Conservation (phyloP, 2,797 vertebrate species). For the Alouatta caraya region DNA sequence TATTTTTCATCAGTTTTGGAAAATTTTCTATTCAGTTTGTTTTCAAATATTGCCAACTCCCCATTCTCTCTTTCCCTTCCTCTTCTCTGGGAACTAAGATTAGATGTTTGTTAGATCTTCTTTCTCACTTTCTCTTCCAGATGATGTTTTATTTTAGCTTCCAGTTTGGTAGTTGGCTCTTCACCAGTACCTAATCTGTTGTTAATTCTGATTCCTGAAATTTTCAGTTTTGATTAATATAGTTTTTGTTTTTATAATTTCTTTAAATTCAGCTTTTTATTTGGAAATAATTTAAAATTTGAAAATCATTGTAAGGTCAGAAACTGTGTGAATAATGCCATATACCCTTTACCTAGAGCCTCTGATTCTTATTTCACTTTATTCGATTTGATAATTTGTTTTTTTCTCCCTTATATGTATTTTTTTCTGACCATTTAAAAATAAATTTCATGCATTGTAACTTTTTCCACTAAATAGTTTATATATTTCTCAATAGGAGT, state of each 20-base stretch:
- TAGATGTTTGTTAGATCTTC: not conserved
- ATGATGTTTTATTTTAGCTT: not conserved
- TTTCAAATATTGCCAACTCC: not conserved
- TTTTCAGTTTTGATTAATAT: not conserved
- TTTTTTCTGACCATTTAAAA: not conserved
- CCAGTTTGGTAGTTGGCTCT: not conserved
- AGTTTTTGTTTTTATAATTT: not conserved
- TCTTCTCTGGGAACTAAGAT: not conserved
- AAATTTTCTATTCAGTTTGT: not conserved
- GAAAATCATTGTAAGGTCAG: not conserved
- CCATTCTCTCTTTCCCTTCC: not conserved
- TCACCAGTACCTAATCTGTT: not conserved
- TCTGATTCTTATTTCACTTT: not conserved
- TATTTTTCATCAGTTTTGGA: not conserved
- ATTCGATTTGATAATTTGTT: not conserved
- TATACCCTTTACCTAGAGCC: not conserved
- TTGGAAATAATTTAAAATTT: not conserved
- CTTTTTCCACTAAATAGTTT: not conserved
- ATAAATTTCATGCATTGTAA: not conserved
- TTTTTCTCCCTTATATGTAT: not conserved
- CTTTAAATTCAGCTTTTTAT: not conserved
- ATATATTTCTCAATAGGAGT: slow-evolving; percentile 6
- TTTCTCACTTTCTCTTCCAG: not conserved
- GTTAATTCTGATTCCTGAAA: not conserved
- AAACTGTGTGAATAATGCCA: not conserved